Base-by-base conservation (phyloP, 2,888 invertebrate genomes). In the Deroplatys truncata region DNA sequence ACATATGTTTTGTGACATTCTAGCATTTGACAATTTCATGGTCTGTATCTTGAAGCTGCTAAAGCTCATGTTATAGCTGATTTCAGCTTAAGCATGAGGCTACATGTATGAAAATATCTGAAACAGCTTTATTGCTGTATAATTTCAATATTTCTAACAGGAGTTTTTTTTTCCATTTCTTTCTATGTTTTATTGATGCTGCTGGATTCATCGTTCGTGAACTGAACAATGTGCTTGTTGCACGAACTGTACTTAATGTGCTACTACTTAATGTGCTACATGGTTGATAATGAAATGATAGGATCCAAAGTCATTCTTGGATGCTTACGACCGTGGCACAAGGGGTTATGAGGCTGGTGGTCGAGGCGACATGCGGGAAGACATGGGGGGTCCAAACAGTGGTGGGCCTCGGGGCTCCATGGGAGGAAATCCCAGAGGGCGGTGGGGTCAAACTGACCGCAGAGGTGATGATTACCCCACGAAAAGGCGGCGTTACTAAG, bases 401-500 rank as follows among this genome's bases (percentile, higher is more conserved):
- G 89, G 89, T 28, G 89, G 90, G 35, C 88, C 89, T 85, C 90
- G 88, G 56, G 89, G 90, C 49, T 86, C 86, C 28, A 88, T 90
- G 87, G 90, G 89, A 82, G 90, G 90, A 82, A 90, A 90, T 43
- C 90, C 89, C 29, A 89, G 90, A 49, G 89, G 91, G 16, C 90
- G 91, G 82, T 91, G 91, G 91, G 91, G 90, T 84, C 92, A 90
- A 91, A 91, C 90, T 91, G 92, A 91, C 85, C 91, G 92, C 87
- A 91, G 92, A 88, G 90, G 85, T 83, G 96, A 96, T 91, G 96
- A 96, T 94, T 96, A 94, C 93, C 95, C 95, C 92, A 95, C 95
- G 94, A 96, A 96, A 94, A 95, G 96, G 92, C 95, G 96, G 92
- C 95, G 96, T 91, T 96, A 95, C 93, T 96, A 95, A 94, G 82